Evolutionary conservation across 2,113 vertebrate genomes (phyloP).

Genomic region (Poecilia latipinna): DNA sequence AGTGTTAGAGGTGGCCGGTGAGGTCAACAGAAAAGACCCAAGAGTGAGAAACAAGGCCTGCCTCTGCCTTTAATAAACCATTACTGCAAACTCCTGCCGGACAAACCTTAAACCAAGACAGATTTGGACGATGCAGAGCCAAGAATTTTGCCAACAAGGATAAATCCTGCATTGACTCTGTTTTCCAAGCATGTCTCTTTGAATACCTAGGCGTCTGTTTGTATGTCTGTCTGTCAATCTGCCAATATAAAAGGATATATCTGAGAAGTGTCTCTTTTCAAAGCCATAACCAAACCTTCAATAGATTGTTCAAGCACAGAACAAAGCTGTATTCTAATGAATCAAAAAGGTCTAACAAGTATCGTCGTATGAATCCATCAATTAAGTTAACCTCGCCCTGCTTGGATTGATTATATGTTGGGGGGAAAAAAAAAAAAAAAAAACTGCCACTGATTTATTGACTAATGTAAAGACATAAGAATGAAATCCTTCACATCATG

Average conservation of each 20-base stretch:
- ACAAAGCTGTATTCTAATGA: neutral
- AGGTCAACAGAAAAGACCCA: neutral
- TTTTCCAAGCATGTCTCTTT: neutral
- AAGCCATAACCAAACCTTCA: neutral
- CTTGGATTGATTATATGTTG: neutral
- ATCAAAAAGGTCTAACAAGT: neutral
- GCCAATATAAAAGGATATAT: neutral
- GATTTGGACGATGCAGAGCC: neutral
- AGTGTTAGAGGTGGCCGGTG: too few relatives aligned
- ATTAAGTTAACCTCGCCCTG: neutral
- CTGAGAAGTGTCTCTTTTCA: neutral
- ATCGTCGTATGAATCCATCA: neutral
- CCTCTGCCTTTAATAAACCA: neutral
- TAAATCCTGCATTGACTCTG: neutral
- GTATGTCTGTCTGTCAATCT: too few relatives aligned
- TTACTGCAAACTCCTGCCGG: neutral
- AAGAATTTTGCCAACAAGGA: neutral
- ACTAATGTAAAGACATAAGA: neutral
- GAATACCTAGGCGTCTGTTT: neutral
- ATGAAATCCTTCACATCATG: neutral
- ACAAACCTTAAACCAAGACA: neutral
- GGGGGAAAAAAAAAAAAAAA: neutral
- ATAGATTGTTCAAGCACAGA: neutral
- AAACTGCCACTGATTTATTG: neutral
- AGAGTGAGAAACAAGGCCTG: neutral